Conservation (phyloP, 2,888 invertebrate genomes). For the Serripes groenlandicus region DNA sequence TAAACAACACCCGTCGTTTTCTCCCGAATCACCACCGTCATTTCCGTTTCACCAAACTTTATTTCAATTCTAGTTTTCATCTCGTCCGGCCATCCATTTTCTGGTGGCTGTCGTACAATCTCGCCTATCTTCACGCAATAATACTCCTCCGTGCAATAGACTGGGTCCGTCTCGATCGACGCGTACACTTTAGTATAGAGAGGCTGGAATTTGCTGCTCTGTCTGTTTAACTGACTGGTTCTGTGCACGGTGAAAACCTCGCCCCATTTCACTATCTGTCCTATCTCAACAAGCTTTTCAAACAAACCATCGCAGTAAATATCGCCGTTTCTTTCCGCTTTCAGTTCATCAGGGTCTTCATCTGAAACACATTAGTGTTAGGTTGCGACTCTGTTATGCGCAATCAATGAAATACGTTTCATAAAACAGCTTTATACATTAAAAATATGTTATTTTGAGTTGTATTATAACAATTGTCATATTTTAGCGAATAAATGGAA, state of each 20-base stretch:
- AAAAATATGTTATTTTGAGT: too few species aligned
- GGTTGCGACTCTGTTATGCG: too few species aligned
- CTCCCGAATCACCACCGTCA: constrained; percentile 45
- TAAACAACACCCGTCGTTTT: constrained; percentile 34
- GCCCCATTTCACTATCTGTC: constrained; percentile 42
- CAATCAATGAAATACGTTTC: too few species aligned
- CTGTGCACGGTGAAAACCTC: constrained; percentile 46
- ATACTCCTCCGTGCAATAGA: constrained; percentile 49
- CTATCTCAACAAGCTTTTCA: constrained; percentile 55
- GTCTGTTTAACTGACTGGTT: constrained; percentile 33
- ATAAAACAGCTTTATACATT: too few species aligned
- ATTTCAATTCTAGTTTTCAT: constrained; percentile 53
- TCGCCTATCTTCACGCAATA: constrained; percentile 57
- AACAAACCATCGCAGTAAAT: constrained; percentile 54
- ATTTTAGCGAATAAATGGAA: too few species aligned
- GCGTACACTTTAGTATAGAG: constrained; percentile 57
- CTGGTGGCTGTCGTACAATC: constrained; percentile 54
- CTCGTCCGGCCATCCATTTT: constrained; percentile 56
- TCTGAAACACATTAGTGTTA: too few species aligned
- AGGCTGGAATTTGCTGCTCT: constrained; percentile 31
- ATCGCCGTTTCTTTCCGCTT: constrained; percentile 39
- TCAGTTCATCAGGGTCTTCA: constrained; percentile 48
- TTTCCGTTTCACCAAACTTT: constrained; percentile 59
- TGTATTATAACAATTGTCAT: too few species aligned
- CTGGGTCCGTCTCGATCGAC: constrained; percentile 50